Evolutionary conservation across 2,888 invertebrate genomes (phyloP).

Genomic region (Troides oblongomaculatus): DNA sequence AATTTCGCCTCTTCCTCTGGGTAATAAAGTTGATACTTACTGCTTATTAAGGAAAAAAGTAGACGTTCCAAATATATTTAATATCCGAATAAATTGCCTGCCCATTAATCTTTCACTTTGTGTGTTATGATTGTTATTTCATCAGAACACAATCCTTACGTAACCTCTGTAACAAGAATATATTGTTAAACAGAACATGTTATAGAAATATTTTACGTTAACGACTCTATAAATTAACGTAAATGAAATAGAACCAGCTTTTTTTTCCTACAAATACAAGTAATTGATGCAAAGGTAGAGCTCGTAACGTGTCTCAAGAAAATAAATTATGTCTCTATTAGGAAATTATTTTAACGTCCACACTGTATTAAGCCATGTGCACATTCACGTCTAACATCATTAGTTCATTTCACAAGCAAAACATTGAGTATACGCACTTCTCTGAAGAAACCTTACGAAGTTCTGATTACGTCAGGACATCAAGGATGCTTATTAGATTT

Average conservation of each 20-base stretch:
- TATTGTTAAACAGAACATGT: conserved; percentile 14
- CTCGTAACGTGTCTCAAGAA: conserved; percentile 14
- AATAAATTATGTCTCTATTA: conserved; percentile 23
- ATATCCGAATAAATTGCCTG: not conserved
- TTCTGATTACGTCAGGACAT: too few species aligned
- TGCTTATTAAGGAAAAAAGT: too few species aligned
- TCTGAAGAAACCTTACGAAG: not conserved
- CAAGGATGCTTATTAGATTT: too few species aligned
- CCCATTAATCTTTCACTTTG: not conserved
- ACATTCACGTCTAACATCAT: not conserved
- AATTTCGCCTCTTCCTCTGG: too few species aligned
- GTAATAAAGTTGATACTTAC: too few species aligned
- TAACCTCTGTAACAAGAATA: conserved; percentile 1
- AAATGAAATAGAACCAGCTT: conserved; percentile 6
- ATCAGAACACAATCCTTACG: not conserved
- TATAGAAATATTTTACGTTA: conserved; percentile 6
- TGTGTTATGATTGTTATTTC: not conserved
- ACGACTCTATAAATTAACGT: conserved; percentile 1
- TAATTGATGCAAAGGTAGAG: conserved; percentile 5
- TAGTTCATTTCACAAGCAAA: not conserved
- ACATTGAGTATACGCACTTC: not conserved
- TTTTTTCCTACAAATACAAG: conserved; percentile 4
- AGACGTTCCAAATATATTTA: not conserved
- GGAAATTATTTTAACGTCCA: conserved; percentile 11
- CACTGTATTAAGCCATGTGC: conserved; percentile 2